These are phyloP conservation scores for Epinotia bilunana DNA, from an alignment of 2,888 invertebrate species.

Conservation along the genomic window DNA sequence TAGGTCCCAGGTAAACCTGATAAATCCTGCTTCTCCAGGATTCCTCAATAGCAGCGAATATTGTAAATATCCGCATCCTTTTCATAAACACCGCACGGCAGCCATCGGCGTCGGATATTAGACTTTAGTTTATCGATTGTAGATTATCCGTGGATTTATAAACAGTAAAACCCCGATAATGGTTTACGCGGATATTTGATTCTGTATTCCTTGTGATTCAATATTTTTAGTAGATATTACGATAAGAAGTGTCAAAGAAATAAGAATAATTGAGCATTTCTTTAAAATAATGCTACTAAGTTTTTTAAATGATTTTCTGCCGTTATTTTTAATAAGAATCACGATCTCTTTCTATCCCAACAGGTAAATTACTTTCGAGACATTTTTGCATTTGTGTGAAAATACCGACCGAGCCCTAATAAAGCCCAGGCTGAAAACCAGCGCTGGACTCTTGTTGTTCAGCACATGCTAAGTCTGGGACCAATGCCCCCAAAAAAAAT, in stretches of 20 bases:
- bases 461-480: no score
- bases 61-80: conserved; percentile 23
- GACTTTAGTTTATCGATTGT: conserved; percentile 38
- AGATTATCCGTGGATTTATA: conserved; percentile 32
- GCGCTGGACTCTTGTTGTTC: no score
- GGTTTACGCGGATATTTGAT: conserved; percentile 13
- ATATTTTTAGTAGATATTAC: neutral
- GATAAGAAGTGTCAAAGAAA: neutral
- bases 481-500: no score
- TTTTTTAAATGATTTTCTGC: no score
- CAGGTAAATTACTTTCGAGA: no score
- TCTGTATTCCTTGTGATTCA: neutral
- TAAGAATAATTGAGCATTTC: no score
- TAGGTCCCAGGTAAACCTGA: neutral
- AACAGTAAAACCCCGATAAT: conserved; percentile 27
- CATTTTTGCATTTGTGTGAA: no score
- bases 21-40: neutral
- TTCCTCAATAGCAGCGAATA: neutral
- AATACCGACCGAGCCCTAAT: no score
- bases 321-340: no score
- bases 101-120: conserved; percentile 33
- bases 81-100: conserved; percentile 29
- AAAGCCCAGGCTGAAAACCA: no score
- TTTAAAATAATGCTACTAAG: no score
- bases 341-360: no score